Evolutionary conservation across 2,113 vertebrate genomes (phyloP).

Genomic region (Pluvialis apricaria): DNA sequence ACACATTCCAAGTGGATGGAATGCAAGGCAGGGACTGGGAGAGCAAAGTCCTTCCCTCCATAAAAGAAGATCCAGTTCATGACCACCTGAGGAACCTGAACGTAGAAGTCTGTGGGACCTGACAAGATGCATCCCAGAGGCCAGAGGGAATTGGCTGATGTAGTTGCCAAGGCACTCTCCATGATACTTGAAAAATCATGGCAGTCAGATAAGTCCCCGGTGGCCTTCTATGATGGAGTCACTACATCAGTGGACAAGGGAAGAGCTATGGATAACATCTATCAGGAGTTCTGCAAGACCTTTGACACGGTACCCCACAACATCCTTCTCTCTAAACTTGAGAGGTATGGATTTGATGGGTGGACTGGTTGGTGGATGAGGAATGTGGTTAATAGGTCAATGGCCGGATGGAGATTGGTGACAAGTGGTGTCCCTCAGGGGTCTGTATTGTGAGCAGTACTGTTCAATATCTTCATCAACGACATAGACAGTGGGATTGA

Average conservation of each 20-base stretch:
- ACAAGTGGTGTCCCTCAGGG: background rate
- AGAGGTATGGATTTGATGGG: background rate
- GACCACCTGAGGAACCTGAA: too few species aligned
- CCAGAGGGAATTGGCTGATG: too few species aligned
- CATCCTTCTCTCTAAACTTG: background rate
- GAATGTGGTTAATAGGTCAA: background rate
- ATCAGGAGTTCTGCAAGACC: background rate
- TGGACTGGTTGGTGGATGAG: background rate
- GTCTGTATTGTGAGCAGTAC: background rate
- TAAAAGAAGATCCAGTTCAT: too few species aligned
- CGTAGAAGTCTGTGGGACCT: too few species aligned
- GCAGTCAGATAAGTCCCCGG: too few species aligned
- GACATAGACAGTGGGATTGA: background rate
- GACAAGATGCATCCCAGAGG: too few species aligned
- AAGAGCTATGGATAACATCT: background rate
- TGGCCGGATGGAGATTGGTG: background rate
- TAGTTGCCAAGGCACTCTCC: too few species aligned
- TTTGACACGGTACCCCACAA: background rate
- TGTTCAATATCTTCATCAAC: background rate
- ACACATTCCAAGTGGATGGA: too few species aligned
- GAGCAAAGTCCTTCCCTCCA: too few species aligned
- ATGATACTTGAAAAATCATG: too few species aligned
- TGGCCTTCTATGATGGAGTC: too few species aligned
- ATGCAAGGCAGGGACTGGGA: too few species aligned
- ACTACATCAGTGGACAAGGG: background rate